phyloP scores from a whole-genome alignment of 2,797 vertebrate species.

The Coendou prehensilis region DNA sequence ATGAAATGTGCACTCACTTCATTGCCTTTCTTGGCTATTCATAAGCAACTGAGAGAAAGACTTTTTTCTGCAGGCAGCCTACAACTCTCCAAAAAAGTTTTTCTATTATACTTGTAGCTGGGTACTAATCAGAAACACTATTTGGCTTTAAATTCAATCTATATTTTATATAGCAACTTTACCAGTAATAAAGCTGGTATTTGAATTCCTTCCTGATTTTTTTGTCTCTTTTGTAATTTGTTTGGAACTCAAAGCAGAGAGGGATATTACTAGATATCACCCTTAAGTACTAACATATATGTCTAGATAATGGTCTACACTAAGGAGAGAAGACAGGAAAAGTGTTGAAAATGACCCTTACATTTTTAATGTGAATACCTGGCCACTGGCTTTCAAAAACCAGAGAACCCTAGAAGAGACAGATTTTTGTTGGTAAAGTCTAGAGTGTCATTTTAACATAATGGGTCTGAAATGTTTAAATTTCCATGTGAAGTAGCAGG shows the following conservation, averaged over 20 bases:
- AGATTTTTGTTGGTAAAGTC: neutral
- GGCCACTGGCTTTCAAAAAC: neutral
- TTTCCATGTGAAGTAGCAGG: neutral
- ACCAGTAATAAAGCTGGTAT: neutral
- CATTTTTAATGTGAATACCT: neutral
- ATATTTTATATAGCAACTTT: neutral
- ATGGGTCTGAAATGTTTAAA: neutral
- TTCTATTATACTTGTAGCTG: neutral
- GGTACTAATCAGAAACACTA: neutral
- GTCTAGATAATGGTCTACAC: neutral
- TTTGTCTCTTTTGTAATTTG: neutral
- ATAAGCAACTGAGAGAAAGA: neutral
- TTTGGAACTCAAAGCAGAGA: neutral
- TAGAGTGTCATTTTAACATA: neutral
- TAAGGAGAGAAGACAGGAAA: neutral
- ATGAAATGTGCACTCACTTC: neutral
- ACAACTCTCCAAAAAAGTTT: neutral
- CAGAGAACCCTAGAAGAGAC: neutral
- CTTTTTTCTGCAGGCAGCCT: neutral
- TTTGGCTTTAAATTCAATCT: neutral
- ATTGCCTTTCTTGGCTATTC: neutral
- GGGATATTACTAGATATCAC: neutral
- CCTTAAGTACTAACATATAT: neutral
- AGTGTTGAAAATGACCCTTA: neutral
- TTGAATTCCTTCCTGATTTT: neutral